Evolutionary conservation across 1,140 invertebrate species (phyloP).

Genomic region (Aphidius ervi): DNA sequence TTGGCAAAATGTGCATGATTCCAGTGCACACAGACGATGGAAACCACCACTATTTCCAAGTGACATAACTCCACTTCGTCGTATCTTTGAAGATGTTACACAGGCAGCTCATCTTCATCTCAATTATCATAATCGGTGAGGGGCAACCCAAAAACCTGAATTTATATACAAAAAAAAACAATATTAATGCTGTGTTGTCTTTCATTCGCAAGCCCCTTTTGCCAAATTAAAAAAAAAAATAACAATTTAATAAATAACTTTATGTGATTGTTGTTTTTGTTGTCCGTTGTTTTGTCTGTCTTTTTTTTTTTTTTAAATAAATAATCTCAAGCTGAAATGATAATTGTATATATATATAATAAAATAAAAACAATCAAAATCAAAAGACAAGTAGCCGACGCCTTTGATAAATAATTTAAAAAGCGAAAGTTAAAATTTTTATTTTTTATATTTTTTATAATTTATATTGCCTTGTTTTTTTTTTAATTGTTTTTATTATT

Average conservation of each 20-base stretch:
- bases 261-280: too few relatives aligned
- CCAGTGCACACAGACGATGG: conserved; percentile 65
- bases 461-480: not conserved
- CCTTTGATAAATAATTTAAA: not conserved
- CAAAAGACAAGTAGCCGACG: not conserved
- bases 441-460: too few relatives aligned
- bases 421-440: too few relatives aligned
- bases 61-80: conserved; percentile 68
- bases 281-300: too few relatives aligned
- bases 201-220: too few relatives aligned
- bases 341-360: too few relatives aligned
- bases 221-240: not conserved
- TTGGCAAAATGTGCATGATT: conserved; percentile 31
- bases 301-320: too few relatives aligned
- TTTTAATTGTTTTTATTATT: not conserved
- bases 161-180: not conserved
- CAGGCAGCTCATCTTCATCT: conserved; percentile 37
- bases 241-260: not conserved
- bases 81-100: conserved; percentile 67
- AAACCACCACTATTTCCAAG: conserved; percentile 67
- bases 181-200: not conserved
- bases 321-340: too few relatives aligned
- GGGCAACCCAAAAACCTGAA: conserved; percentile 13
- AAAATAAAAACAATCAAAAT: conserved; percentile 5
- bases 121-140: conserved; percentile 40